Evolutionary conservation across 2,888 invertebrate genomes (phyloP), one percentile per base, ranked within the genome.

Genomic region (Anthophora plumipes): DNA sequence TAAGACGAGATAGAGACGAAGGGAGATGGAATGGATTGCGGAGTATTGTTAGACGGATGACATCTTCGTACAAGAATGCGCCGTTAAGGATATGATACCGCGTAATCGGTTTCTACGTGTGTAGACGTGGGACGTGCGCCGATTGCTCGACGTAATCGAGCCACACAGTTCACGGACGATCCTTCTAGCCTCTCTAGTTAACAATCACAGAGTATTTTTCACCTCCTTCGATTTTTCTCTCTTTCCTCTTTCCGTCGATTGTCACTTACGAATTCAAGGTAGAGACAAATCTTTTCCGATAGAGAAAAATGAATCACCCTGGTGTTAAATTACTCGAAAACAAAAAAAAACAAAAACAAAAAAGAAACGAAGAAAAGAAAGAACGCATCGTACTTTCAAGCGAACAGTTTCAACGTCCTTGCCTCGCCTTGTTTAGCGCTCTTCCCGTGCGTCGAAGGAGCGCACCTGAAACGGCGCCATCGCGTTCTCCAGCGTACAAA

Each of bases 41-140:
- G 48, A 41, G 46, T 82, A 85, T 83, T 67, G 85, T 83, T 81
- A 70, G 75, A 50, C 55, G 37, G 80, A 82, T 85, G 85, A 85
- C 84, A 82, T 84, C 82, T 77, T 75, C 82, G 55, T 63, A 60
- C n/a, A 67, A 66, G 80, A 84, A 85, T 85, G 86, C 70, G 68
- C 63, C 54, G 76, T 61, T 69, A 63, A 77, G 71, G 85, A 85
- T 80, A 81, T 68, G 77, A 85, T 76, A 48, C 68, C 73, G 77
- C 80, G 85, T 80, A 83, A 85, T 83, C 80, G 74, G 61, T 25
- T 55, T 72, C 68, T 39, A 37, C 50, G 39, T 52, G 50, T 46
- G 39, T 46, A 31, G 31, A 80, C 76, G 85, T 82, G 80, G 82
- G 76, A 74, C 41, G 85, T 39, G 68, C 46, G 57, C 61, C 54